phyloP scores from a whole-genome alignment of 2,113 vertebrate species.

The Jacana jacana region DNA sequence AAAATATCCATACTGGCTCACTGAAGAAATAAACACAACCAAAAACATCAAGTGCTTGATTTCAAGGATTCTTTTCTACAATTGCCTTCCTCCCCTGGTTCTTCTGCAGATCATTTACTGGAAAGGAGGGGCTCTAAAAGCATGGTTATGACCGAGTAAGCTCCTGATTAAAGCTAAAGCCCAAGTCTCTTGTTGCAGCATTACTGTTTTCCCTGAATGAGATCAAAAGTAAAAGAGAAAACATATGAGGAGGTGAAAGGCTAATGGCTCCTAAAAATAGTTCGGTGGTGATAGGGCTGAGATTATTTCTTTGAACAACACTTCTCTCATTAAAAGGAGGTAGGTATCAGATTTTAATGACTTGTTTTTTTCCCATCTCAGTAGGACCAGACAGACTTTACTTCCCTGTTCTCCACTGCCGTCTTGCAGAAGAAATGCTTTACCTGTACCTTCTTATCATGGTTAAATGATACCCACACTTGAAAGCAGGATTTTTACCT shows the following conservation, averaged over 20 bases:
- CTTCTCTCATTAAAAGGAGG: constrained; percentile 53
- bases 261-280: constrained; percentile 45
- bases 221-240: constrained; percentile 5
- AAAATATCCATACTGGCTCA: background rate
- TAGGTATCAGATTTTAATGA: constrained; percentile 56
- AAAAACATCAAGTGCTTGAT: background rate
- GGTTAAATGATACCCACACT: constrained; percentile 43
- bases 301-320: constrained; percentile 34
- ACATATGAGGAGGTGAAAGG: constrained; percentile 28
- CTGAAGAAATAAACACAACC: background rate
- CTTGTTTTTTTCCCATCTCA: constrained; percentile 35
- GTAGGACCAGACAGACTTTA: constrained; percentile 22
- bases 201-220: background rate
- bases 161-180: constrained; percentile 6
- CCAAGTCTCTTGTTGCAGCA: background rate
- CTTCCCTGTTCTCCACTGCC: constrained; percentile 1
- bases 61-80: background rate
- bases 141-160: background rate
- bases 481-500: constrained; percentile 49
- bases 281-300: background rate
- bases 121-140: background rate
- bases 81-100: background rate
- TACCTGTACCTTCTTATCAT: constrained; percentile 8
- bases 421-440: constrained; percentile 12
- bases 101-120: background rate